Evolutionary conservation across 2,113 vertebrate species (phyloP), one percentile per base, ranked within the genome.

Genomic region (Coreoperca whiteheadi): DNA sequence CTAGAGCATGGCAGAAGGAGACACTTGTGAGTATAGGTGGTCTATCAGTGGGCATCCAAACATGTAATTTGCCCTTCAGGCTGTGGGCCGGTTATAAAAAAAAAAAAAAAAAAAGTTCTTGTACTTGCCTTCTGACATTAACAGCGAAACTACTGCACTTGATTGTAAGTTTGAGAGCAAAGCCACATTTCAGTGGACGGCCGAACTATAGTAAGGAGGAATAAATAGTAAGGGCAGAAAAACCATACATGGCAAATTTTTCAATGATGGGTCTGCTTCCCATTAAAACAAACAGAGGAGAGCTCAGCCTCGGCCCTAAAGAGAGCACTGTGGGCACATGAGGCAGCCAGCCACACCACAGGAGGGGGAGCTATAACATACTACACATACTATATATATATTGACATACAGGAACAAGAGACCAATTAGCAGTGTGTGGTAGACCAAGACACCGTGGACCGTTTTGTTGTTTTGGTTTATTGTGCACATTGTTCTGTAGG

Each of bases 401-500:
- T 77, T 76, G 46, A 85, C 69, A 83, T 50, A 75, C 60, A 93
- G 43, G 63, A 77, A 88, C 68, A 83, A 70, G 74, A 82, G 57
- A 76, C 18, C 71, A 78, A 77, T 91, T 88, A 87, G 77, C 54
- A 81, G 79, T 9, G 30, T 84, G 72, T 46, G 66, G 75, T 79
- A 89, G 30, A 88, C 86, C 91, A 88, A 75, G 84, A 94, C 72
- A 69, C 76, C 25, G 43, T 78, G 81, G 75, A 87, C 88, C 21
- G 2, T 75, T 86, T 89, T 87, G 77, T 87, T 78, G 86, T 88
- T 92, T 87, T 86, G 89, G 82, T 93, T 94, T 91, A 92, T 93
- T 88, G 91, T 91, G 88, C 91, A 93, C 92, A 94, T 92, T 89
- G 89, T 91, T 91, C 72, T 56, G 86, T 75, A 86, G 84, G 82